Evolutionary conservation across 2,888 invertebrate species (phyloP).

Genomic region (Ryuthela nishihirai): DNA sequence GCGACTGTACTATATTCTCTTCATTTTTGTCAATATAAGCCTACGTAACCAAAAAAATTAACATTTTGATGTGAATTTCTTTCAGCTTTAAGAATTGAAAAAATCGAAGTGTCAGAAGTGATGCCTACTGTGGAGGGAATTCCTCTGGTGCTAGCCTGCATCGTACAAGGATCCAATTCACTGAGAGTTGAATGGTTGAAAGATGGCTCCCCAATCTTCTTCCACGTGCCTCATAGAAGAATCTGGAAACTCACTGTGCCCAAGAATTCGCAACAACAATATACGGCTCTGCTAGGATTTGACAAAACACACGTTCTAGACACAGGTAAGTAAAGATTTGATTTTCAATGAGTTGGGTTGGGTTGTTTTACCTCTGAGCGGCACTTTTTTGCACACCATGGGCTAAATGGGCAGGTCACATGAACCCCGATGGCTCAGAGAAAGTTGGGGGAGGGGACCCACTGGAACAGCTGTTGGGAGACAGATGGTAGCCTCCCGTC

Average conservation of each 20-base stretch:
- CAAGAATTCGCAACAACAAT: slow-evolving; percentile 30
- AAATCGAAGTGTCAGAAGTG: slow-evolving; percentile 23
- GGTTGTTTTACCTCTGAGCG: too few relatives aligned
- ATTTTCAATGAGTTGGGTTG: too few relatives aligned
- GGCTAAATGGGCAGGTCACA: too few relatives aligned
- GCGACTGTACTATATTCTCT: too few relatives aligned
- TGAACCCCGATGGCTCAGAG: too few relatives aligned
- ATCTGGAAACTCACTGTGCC: slow-evolving; percentile 29
- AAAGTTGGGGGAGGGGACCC: too few relatives aligned
- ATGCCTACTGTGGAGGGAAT: slow-evolving; percentile 30
- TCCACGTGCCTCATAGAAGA: slow-evolving; percentile 15
- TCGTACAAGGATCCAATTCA: slow-evolving; percentile 40
- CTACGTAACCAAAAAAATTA: too few relatives aligned
- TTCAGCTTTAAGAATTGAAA: slow-evolving; percentile 17
- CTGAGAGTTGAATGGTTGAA: slow-evolving; percentile 41
- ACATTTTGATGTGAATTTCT: too few relatives aligned
- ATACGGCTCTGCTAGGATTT: slow-evolving; percentile 28
- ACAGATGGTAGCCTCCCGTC: too few relatives aligned
- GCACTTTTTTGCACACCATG: too few relatives aligned
- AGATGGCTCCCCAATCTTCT: slow-evolving; percentile 31
- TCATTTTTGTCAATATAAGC: too few relatives aligned
- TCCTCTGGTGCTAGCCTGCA: slow-evolving; percentile 40
- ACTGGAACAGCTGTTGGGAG: too few relatives aligned
- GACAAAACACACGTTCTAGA: slow-evolving; percentile 24
- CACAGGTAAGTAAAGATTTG: slow-evolving; percentile 23